Conservation (phyloP, 2,797 vertebrate genomes). For the Microtus agrestis region DNA sequence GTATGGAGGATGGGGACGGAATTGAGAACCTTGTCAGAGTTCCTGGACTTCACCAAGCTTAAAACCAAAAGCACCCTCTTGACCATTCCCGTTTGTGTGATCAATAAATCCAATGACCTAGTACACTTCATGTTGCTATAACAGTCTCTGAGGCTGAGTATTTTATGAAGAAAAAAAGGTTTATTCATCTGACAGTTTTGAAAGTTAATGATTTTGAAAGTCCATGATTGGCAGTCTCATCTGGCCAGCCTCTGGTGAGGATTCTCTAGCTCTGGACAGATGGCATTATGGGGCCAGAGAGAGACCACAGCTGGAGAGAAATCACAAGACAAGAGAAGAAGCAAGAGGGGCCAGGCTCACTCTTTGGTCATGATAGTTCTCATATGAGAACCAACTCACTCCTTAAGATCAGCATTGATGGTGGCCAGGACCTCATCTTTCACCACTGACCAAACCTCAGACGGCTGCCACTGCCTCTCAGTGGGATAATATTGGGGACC, state of each 20-base stretch:
- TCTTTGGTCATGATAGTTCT: background rate
- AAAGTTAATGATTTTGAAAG: background rate
- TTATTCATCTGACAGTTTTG: background rate
- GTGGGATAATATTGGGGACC: background rate
- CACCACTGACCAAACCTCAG: background rate
- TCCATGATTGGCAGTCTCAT: background rate
- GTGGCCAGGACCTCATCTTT: background rate
- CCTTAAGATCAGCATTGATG: background rate
- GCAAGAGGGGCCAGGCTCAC: background rate
- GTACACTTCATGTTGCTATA: background rate
- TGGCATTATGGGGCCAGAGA: background rate
- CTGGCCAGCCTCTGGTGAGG: background rate
- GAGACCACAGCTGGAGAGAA: background rate
- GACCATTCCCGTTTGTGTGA: background rate
- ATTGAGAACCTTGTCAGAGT: background rate
- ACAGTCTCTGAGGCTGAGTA: background rate
- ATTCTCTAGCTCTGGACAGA: background rate
- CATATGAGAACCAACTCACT: background rate
- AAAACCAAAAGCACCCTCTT: background rate
- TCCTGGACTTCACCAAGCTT: background rate
- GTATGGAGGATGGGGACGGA: background rate
- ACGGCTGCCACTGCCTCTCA: background rate
- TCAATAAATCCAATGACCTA: background rate
- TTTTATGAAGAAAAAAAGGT: background rate
- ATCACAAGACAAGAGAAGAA: background rate